Evolutionary conservation across 2,888 invertebrate species (phyloP).

Genomic region (Branchellion lobata): DNA sequence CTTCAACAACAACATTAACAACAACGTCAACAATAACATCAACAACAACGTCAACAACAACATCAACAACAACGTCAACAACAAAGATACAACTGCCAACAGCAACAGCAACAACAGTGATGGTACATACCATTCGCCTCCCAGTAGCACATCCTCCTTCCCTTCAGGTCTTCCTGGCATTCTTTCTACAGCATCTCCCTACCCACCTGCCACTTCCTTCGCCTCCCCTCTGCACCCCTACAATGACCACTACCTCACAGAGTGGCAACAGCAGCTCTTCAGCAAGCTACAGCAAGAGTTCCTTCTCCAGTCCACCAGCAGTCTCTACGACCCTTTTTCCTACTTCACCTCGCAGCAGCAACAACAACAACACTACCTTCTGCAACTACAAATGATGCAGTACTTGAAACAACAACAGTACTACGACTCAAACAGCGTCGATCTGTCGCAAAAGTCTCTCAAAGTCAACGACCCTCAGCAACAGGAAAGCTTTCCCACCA

Average conservation of each 20-base stretch:
- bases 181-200: neutral
- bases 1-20: too few species aligned
- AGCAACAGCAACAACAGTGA: neutral
- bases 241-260: neutral
- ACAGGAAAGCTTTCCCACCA: too few species aligned
- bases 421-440: neutral
- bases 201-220: neutral
- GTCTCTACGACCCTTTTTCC: neutral
- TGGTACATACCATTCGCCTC: neutral
- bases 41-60: too few species aligned
- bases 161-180: neutral
- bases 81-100: neutral
- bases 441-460: neutral
- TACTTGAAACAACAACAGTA: slow-evolving; percentile 11
- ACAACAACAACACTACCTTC: neutral
- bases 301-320: neutral
- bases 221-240: neutral
- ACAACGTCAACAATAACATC: too few species aligned
- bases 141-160: neutral
- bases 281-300: neutral
- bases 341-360: neutral
- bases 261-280: neutral
- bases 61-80: neutral
- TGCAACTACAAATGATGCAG: neutral
- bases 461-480: too few species aligned